Evolutionary conservation across 2,888 invertebrate species (phyloP).

Genomic region (Cosmia trapezina): DNA sequence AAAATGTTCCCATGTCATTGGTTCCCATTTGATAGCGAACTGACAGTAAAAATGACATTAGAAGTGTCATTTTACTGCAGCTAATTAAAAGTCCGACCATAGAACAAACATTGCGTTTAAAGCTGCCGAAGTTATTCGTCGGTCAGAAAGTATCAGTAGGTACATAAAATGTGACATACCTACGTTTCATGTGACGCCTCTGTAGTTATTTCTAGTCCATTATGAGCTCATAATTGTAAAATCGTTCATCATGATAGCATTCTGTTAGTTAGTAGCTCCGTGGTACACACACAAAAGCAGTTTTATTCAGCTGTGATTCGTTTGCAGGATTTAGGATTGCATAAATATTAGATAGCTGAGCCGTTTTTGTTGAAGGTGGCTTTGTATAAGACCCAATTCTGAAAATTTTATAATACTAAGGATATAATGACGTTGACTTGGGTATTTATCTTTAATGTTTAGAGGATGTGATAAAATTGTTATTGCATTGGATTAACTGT

Average conservation of each 20-base stretch:
- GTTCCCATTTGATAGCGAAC: too few relatives aligned
- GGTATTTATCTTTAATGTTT: background rate
- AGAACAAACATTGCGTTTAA: background rate
- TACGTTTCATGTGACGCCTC: background rate
- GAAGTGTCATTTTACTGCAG: too few relatives aligned
- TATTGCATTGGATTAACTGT: background rate
- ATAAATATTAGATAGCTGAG: constrained; percentile 12
- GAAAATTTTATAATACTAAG: background rate
- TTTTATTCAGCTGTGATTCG: constrained; percentile 14
- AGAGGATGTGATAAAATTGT: background rate
- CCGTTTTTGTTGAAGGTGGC: background rate
- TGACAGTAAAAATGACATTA: too few relatives aligned
- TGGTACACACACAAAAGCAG: background rate
- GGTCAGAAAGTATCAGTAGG: background rate
- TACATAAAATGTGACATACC: too few relatives aligned
- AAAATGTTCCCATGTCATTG: too few relatives aligned
- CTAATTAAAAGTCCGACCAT: too few relatives aligned
- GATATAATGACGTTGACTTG: background rate
- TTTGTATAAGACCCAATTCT: background rate
- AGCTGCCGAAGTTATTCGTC: background rate
- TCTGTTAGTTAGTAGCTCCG: constrained; percentile 6
- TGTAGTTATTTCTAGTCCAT: background rate
- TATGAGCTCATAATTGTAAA: background rate
- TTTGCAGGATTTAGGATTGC: constrained; percentile 7
- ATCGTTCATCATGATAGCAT: background rate